These are phyloP conservation scores for Marmota monax DNA, from an alignment of 2,113 vertebrate species.

Conservation along the genomic window DNA sequence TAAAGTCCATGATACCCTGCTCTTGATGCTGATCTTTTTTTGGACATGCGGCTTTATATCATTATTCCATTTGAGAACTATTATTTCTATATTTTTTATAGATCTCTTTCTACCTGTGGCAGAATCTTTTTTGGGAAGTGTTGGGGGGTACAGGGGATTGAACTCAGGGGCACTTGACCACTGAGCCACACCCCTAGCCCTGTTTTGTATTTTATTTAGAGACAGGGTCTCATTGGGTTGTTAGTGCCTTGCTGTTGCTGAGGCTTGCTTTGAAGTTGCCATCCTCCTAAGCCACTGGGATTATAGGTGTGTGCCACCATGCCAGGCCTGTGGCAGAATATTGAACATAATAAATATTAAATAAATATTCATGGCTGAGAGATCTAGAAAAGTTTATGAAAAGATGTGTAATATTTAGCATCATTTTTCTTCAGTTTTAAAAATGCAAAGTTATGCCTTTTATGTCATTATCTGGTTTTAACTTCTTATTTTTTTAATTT, in stretches of 20 bases:
- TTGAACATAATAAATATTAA: background rate
- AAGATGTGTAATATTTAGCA: background rate
- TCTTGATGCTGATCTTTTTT: conserved; percentile 8
- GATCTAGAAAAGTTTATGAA: background rate
- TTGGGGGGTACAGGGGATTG: too few relatives aligned
- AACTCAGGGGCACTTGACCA: too few relatives aligned
- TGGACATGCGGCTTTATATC: background rate
- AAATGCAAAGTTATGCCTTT: conserved; percentile 36
- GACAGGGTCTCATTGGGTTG: too few relatives aligned
- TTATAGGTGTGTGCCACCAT: too few relatives aligned
- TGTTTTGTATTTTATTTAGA: too few relatives aligned
- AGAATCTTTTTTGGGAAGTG: background rate
- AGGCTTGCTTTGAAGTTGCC: too few relatives aligned
- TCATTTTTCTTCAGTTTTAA: conserved; percentile 57
- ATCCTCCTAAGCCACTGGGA: too few relatives aligned
- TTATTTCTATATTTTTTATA: background rate
- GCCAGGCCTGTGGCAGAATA: background rate
- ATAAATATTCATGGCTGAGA: conserved; percentile 26
- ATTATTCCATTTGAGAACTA: background rate
- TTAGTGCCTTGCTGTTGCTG: too few relatives aligned
- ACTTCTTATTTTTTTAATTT: conserved; percentile 33
- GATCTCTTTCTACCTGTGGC: background rate
- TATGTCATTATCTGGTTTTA: conserved; percentile 27
- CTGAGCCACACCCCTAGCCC: too few relatives aligned
- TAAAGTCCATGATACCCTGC: background rate